phyloP scores from a whole-genome alignment of 1,140 invertebrate species.

The Wiebesia pumilae region DNA sequence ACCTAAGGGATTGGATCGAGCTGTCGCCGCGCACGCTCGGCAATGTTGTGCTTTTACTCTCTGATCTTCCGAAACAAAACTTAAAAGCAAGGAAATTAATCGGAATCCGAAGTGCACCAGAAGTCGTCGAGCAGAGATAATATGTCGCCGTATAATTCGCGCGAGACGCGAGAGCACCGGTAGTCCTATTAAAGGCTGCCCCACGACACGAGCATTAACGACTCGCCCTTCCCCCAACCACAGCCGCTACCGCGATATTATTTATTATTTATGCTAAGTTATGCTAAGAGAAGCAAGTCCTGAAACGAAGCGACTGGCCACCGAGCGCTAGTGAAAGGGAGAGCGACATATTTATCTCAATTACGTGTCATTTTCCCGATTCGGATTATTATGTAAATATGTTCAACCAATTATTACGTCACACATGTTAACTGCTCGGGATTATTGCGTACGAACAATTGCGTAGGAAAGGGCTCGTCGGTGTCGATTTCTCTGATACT shows the following conservation, averaged over 20 bases:
- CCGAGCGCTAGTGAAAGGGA: not conserved
- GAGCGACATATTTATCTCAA: slow-evolving; percentile 13
- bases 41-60: no score
- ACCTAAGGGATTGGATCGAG: no score
- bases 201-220: not conserved
- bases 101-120: not conserved
- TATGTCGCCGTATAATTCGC: not conserved
- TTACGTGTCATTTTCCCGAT: slow-evolving; percentile 26
- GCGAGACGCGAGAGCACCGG: not conserved
- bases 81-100: not conserved
- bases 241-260: not conserved
- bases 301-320: not conserved
- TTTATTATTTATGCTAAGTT: slow-evolving; percentile 43
- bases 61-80: not conserved
- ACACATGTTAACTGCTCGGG: not conserved
- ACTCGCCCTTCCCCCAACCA: not conserved
- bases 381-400: not conserved
- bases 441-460: not conserved
- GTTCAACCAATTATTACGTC: not conserved
- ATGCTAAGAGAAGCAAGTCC: not conserved
- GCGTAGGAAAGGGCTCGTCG: not conserved
- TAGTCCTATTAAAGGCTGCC: slow-evolving; percentile 5
- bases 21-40: no score
- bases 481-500: not conserved
- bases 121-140: not conserved